Percentiles rank a stretch among this genome's conserved stretches.
phyloP scores from a whole-genome alignment of 1,140 invertebrate species.

The Oscheius sp. region DNA sequence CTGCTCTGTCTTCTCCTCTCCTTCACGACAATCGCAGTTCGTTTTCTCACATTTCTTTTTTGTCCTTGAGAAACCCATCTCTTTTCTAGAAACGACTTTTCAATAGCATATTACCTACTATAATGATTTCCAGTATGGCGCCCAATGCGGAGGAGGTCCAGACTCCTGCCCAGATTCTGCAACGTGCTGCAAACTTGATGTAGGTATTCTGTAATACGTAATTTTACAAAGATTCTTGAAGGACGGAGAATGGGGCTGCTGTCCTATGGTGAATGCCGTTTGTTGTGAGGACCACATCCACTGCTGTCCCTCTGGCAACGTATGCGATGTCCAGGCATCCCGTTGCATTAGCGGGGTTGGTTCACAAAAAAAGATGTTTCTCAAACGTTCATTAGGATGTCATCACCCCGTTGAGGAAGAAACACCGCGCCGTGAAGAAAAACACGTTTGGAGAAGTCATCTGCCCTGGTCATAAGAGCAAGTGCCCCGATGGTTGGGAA shows the following conservation, averaged over 20 bases:
- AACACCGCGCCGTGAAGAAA: slow-evolving; percentile 26
- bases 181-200: slow-evolving; percentile 11
- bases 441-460: slow-evolving; percentile 17
- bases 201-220: not conserved
- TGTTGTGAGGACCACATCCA: slow-evolving; percentile 37
- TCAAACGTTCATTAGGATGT: not conserved
- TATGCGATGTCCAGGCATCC: slow-evolving; percentile 3
- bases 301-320: slow-evolving; percentile 31
- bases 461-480: slow-evolving; percentile 29
- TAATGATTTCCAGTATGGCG: not conserved
- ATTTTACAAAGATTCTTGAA: not conserved
- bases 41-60: not conserved
- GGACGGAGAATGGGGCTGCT: slow-evolving; percentile 60
- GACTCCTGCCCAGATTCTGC: not conserved
- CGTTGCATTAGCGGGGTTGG: slow-evolving; percentile 6
- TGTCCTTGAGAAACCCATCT: too few species aligned
- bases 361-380: not conserved
- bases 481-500: slow-evolving; percentile 62
- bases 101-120: too few species aligned
- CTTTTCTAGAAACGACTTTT: too few species aligned
- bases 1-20: not conserved
- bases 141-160: not conserved
- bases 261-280: slow-evolving; percentile 53
- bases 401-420: slow-evolving; percentile 26
- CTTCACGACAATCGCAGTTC: not conserved